Evolutionary conservation across 2,113 vertebrate genomes (phyloP).

Genomic region (human (Homo sapiens)): DNA sequence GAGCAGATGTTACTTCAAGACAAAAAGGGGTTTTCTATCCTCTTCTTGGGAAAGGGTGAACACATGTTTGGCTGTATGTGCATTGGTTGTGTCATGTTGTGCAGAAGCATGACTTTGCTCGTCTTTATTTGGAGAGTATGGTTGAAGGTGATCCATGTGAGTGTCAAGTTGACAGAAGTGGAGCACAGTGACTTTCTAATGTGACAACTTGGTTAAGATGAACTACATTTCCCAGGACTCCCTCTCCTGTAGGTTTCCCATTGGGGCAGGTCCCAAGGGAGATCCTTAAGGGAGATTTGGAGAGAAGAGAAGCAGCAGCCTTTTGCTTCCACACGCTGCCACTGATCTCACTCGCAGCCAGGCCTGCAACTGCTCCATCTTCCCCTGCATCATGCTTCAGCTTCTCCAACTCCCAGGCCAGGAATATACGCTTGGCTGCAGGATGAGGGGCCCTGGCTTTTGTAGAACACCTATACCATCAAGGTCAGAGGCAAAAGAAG

Average conservation of each 20-base stretch:
- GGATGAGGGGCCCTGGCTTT: not conserved
- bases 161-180: not conserved
- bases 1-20: not conserved
- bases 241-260: not conserved
- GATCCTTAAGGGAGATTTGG: too few species aligned
- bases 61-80: too few species aligned
- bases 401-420: not conserved
- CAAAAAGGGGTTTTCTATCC: not conserved
- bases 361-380: not conserved
- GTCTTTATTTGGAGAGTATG: not conserved
- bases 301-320: not conserved
- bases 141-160: not conserved
- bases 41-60: not conserved
- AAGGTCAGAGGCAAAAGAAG: not conserved
- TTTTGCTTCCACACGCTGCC: not conserved
- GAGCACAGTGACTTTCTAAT: not conserved
- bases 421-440: fast-evolving
- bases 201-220: not conserved
- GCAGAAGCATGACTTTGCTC: not conserved
- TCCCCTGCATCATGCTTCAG: not conserved
- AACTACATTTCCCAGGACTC: not conserved
- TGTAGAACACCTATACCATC: not conserved
- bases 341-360: not conserved
- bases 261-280: fast-evolving
- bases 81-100: not conserved